phyloP scores from a whole-genome alignment of 37 sponge, comb jelly and placozoan genomes.

The Spongilla lacustris region DNA sequence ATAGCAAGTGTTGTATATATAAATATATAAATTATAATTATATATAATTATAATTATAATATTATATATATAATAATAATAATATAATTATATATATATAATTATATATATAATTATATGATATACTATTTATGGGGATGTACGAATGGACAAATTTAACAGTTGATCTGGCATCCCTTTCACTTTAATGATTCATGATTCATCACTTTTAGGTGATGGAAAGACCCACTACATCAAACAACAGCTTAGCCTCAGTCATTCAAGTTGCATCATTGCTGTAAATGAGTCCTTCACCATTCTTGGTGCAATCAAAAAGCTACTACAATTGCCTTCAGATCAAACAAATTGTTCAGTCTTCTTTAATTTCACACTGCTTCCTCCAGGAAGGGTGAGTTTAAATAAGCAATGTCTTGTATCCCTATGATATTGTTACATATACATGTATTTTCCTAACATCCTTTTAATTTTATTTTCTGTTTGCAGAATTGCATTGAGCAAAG shows the following conservation, averaged over 20 bases:
- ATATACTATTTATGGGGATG: too few relatives aligned
- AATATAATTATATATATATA: too few relatives aligned
- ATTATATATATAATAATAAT: too few relatives aligned
- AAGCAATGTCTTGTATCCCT: background rate
- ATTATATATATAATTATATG: too few relatives aligned
- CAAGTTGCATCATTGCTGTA: conserved; percentile 11
- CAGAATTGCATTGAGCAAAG: background rate
- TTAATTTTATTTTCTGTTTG: background rate
- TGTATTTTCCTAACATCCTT: too few relatives aligned
- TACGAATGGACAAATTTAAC: too few relatives aligned
- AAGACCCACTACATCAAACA: conserved; percentile 53
- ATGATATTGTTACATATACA: conserved; percentile 9
- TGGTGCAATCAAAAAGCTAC: conserved; percentile 25
- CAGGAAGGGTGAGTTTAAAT: background rate
- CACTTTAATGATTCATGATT: too few relatives aligned
- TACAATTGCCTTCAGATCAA: background rate
- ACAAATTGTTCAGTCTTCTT: conserved; percentile 17
- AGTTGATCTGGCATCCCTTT: too few relatives aligned
- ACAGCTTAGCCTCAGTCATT: background rate
- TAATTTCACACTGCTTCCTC: conserved; percentile 44
- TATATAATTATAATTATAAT: too few relatives aligned
- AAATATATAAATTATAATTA: too few relatives aligned
- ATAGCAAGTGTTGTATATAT: too few relatives aligned
- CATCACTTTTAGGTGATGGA: conserved; percentile 61
- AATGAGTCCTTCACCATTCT: conserved; percentile 36